These are phyloP conservation scores for Calidris pygmaea DNA, from an alignment of 2,113 vertebrate genomes.

Conservation along the genomic window DNA sequence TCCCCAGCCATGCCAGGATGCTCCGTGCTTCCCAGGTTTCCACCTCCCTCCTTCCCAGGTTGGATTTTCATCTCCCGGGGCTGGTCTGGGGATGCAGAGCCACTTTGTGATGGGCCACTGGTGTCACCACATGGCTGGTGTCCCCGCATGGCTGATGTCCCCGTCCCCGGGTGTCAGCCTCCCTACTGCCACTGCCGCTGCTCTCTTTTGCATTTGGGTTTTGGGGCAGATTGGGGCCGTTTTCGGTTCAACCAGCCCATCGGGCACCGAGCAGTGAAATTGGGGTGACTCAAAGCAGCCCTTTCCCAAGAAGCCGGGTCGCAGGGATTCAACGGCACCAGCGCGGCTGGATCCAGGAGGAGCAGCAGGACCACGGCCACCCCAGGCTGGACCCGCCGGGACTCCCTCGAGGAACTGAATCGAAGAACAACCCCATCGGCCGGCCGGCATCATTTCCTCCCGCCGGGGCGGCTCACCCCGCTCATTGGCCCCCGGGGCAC, in stretches of 20 bases:
- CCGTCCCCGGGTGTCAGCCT: not conserved
- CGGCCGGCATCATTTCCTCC: not conserved
- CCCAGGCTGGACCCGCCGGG: not conserved
- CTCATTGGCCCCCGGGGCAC: not conserved
- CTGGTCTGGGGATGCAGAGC: fast-evolving
- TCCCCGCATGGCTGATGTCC: not conserved
- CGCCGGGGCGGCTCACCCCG: not conserved
- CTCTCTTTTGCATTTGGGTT: not conserved
- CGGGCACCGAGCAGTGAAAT: fast-evolving
- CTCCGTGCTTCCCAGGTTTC: fast-evolving
- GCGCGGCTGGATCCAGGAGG: fast-evolving
- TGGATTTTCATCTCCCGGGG: fast-evolving
- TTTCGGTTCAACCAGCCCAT: not conserved
- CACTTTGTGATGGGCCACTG: fast-evolving
- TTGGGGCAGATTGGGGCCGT: not conserved
- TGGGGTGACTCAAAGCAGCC: not conserved
- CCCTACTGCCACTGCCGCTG: fast-evolving
- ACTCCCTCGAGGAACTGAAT: conserved; percentile 60
- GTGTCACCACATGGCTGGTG: not conserved
- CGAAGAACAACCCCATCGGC: conserved; percentile 11
- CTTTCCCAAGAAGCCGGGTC: not conserved
- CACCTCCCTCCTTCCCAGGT: not conserved
- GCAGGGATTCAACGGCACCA: fast-evolving
- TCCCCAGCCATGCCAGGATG: not conserved
- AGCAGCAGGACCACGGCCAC: fast-evolving